Evolutionary conservation across 2,113 vertebrate species (phyloP), one percentile per base, ranked within the genome.

Genomic region (Elephas maximus): DNA sequence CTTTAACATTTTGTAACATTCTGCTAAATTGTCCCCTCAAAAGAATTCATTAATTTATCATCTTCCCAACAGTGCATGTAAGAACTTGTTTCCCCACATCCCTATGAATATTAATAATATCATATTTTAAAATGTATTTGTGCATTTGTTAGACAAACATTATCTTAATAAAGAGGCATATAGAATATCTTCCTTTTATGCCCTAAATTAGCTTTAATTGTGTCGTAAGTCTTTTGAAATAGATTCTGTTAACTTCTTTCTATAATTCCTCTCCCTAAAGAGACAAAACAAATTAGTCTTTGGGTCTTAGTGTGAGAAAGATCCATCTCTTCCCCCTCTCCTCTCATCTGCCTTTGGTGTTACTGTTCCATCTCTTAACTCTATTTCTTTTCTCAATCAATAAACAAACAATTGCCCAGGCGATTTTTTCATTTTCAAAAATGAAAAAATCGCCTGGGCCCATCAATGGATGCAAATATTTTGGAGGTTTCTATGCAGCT

Each of bases 21-120:
- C 26, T 63, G 15, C 37, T 91, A 63, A 96, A 77, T 57, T 92
- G 12, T 91, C 57, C 85, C 85, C n/a, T 23, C 24, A 51, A 89
- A 26, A 85, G 8, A 14, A 88, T 73, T 92, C 26, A 85, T 85
- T 60, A 17, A 48, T 73, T 78, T 88, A 45, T 4, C 20, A 18
- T 93, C 18, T 44, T 20, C 33, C 60, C 69, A 78, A 57, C 10
- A 65, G 28, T 79, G 6, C 15, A 73, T 81, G 23, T 51, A 60
- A 87, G 24, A 93, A 8, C 12, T 44, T 65, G n/a, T 57, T 83
- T 90, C n/a, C 20, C 26, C 62, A 84, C 9, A 65, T 24, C 51
- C 23, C 30, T 74, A 20, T 74, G 28, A 84, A 60, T n/a, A 4
- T n/a, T 83, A 62, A 26, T 37, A 60, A 41, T 79, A 74, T 67